Conservation (phyloP, 2,888 invertebrate species). For the Dione juno region DNA sequence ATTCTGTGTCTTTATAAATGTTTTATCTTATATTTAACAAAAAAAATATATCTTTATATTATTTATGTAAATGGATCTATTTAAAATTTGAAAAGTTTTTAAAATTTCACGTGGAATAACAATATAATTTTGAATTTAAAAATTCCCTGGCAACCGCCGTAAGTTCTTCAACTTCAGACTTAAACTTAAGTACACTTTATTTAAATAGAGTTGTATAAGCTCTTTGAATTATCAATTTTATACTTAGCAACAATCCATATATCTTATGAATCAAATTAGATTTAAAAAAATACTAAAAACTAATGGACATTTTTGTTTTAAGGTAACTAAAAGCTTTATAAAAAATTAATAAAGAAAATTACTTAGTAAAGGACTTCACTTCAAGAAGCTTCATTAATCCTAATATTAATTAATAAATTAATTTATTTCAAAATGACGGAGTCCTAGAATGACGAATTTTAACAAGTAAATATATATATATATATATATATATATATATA, state of each 20-base stretch:
- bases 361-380: background rate
- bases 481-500: too few relatives aligned
- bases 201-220: constrained; percentile 20
- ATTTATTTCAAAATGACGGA: too few relatives aligned
- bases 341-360: background rate
- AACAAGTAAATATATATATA: too few relatives aligned
- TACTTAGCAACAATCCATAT: background rate
- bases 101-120: constrained; percentile 6
- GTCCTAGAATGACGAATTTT: too few relatives aligned
- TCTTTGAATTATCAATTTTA: constrained; percentile 20
- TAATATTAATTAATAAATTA: too few relatives aligned
- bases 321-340: background rate
- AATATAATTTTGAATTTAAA: constrained; percentile 4
- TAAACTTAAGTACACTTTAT: constrained; percentile 17
- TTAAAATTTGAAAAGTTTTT: background rate
- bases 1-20: too few relatives aligned
- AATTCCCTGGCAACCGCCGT: background rate
- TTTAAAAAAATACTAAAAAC: background rate
- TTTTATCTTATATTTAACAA: too few relatives aligned
- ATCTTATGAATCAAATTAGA: background rate
- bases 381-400: background rate
- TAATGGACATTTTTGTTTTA: background rate
- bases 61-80: background rate
- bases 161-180: constrained; percentile 15
- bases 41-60: background rate